Conservation (phyloP, 2,113 vertebrate genomes). For the Rynchops niger region DNA sequence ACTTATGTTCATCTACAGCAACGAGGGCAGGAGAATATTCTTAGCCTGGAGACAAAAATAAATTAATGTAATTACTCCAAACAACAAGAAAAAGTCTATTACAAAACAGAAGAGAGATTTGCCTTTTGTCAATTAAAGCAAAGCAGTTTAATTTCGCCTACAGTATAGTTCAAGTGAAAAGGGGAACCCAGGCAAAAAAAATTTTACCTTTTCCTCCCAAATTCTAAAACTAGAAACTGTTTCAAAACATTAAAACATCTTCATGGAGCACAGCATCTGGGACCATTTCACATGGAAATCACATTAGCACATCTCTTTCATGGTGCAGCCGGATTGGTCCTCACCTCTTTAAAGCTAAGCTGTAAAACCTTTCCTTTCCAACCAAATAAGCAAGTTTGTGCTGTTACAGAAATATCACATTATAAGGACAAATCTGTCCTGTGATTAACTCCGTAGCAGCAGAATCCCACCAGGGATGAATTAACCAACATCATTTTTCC, state of each 20-base stretch:
- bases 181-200: neutral
- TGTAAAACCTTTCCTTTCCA: neutral
- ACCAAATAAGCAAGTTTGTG: neutral
- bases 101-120: neutral
- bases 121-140: neutral
- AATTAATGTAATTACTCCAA: neutral
- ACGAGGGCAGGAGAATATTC: neutral
- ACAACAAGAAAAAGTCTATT: neutral
- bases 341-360: neutral
- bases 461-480: conserved; percentile 11
- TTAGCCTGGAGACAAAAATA: neutral
- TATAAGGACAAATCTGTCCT: neutral
- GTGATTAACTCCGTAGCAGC: neutral
- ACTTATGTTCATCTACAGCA: neutral
- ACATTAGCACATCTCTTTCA: neutral
- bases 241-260: neutral
- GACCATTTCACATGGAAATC: neutral
- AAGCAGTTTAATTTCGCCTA: neutral
- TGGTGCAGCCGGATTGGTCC: neutral
- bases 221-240: neutral
- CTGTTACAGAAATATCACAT: neutral
- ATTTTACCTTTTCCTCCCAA: neutral
- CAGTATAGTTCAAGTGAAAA: neutral
- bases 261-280: neutral
- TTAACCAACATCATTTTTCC: neutral